Evolutionary conservation across 2,113 vertebrate genomes (phyloP).

Genomic region (Trematocara unimaculatum): DNA sequence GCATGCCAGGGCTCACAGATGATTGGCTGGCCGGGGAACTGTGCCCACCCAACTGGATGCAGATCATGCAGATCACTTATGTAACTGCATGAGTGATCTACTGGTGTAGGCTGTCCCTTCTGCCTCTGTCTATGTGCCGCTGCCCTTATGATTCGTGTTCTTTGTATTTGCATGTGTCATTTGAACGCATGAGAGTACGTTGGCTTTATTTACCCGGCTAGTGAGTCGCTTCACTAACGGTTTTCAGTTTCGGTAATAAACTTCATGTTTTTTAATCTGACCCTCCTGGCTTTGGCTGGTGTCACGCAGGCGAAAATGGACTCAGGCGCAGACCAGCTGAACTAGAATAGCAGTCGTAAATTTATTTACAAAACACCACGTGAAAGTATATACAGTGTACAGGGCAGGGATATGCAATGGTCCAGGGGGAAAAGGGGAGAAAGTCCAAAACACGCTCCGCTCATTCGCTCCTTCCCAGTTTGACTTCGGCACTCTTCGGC

Average conservation of each 20-base stretch:
- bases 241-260: background rate
- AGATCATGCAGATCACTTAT: background rate
- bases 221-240: background rate
- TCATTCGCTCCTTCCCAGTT: background rate
- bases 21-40: background rate
- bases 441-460: background rate
- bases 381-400: background rate
- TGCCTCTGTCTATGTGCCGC: background rate
- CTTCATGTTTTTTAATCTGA: background rate
- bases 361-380: background rate
- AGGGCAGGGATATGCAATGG: background rate
- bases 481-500: no score
- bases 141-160: background rate
- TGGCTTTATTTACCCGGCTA: background rate
- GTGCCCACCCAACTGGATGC: background rate
- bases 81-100: accelerated
- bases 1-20: background rate
- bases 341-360: background rate
- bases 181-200: background rate
- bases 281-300: background rate
- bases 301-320: background rate
- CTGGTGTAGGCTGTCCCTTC: background rate
- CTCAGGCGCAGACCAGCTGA: background rate
- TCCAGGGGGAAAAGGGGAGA: background rate
- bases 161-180: background rate